These are phyloP conservation scores for Cyrtonyx montezumae DNA, from an alignment of 2,113 vertebrate genomes.

Conservation along the genomic window DNA sequence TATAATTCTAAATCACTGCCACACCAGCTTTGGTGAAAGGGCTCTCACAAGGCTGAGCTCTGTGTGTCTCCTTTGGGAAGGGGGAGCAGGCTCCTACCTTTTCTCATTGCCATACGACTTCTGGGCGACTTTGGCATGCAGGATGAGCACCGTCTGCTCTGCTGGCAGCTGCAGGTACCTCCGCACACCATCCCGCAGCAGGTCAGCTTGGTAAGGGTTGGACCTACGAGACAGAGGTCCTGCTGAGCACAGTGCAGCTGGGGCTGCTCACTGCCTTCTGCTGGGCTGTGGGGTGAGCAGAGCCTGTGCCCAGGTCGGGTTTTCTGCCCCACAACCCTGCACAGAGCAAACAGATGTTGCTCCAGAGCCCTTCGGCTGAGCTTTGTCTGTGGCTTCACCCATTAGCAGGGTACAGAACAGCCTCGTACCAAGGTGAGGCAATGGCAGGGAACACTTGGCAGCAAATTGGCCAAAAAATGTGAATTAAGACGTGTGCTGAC, in stretches of 20 bases:
- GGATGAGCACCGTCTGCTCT: slow-evolving; percentile 87
- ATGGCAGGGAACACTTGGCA: slow-evolving; percentile 2
- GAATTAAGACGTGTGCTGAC: slow-evolving; percentile 42
- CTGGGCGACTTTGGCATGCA: slow-evolving; percentile 95
- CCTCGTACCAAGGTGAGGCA: neutral
- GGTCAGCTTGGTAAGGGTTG: slow-evolving; percentile 34
- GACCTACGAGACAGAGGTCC: slow-evolving; percentile 38
- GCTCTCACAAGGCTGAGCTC: neutral
- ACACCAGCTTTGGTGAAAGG: neutral
- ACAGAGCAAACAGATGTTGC: neutral
- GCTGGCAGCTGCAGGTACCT: slow-evolving; percentile 81
- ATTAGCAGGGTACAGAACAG: neutral
- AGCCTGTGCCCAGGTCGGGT: neutral
- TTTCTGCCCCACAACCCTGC: neutral
- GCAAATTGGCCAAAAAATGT: slow-evolving; percentile 14
- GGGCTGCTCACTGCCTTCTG: too few species aligned
- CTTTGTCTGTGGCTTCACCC: neutral
- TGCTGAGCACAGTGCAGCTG: too few species aligned
- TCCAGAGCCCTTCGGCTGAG: neutral
- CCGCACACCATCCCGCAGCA: slow-evolving; percentile 73
- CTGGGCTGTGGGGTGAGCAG: too few species aligned
- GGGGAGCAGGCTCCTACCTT: slow-evolving; percentile 74
- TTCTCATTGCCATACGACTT: slow-evolving; percentile 97
- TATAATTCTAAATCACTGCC: neutral
- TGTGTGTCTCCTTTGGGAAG: neutral